Base-by-base conservation (phyloP, 2,797 vertebrate species). In the Varecia variegata region DNA sequence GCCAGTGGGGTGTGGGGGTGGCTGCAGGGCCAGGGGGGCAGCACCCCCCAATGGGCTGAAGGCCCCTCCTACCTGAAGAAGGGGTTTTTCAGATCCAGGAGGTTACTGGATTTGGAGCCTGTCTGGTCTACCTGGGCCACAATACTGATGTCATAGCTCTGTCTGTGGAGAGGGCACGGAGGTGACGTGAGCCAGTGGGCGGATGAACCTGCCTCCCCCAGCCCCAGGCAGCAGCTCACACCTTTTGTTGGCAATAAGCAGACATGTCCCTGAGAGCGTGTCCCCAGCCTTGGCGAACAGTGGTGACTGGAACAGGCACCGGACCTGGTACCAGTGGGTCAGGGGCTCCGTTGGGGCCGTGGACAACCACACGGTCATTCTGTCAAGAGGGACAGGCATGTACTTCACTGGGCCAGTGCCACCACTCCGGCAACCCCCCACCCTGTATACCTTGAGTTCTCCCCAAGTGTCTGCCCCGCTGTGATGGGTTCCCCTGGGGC, bases 121-220 rank as follows among this genome's bases (percentile, higher is more conserved):
- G 99, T 99, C 99, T 99, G 99, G 98, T 99, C 99, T 81, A 99
- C 99, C 98, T 99, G 99, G 97, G 99, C 99, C 96, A 99, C 99
- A 98, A 99, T 99, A 99, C 99, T 99, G 99, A 99, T 99, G 98
- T 99, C 99, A 71, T 99, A 99, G 98, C 99, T 99, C 98, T 99
- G 99, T 98, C 99, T 99, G 98, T 68, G 56, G 96, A 88, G 67
- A 71, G 43, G 65, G 47, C 2, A 81, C 20, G 35, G 52, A 35
- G 32, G 54, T 0, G 4, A 62, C 15, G 0, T 94, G 62, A 96
- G 91, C 40, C 0, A 4, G 20, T 40, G 58, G 50, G 40, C 4
- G 1, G 50, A 27, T 4, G 20, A 32, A 9, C 71, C 32, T 27
- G 12, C 18, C 4, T 8, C 40, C 43, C 70, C 94, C 1, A 25